Conservation (phyloP, 2,888 invertebrate genomes). For the Callyntrura guangdongensis region DNA sequence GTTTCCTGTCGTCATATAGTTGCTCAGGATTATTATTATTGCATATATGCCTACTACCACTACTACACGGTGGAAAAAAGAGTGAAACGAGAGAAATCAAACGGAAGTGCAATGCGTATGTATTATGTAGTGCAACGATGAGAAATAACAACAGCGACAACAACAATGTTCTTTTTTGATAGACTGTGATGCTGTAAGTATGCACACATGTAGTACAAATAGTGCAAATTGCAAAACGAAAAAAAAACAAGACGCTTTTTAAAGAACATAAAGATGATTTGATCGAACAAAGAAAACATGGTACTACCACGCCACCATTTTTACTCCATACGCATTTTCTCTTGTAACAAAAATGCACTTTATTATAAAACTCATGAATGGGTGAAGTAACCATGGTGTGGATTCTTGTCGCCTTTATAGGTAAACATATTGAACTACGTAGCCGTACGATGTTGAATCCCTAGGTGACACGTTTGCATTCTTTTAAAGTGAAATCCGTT, state of each 20-base stretch:
- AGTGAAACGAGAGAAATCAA: slow-evolving; percentile 43
- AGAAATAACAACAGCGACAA: neutral
- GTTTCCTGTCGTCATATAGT: slow-evolving; percentile 34
- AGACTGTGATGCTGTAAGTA: no score
- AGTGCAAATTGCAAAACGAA: no score
- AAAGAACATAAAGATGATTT: no score
- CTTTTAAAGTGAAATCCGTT: slow-evolving; percentile 41
- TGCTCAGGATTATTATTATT: slow-evolving; percentile 12
- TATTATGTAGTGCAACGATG: neutral
- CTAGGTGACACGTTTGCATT: neutral
- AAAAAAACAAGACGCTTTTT: no score
- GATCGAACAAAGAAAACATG: slow-evolving; percentile 35
- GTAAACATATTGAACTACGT: neutral
- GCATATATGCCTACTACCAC: no score
- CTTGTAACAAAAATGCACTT: neutral
- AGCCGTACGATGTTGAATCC: neutral
- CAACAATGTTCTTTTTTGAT: neutral
- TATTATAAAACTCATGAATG: slow-evolving; percentile 8
- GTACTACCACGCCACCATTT: slow-evolving; percentile 24
- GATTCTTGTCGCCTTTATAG: neutral
- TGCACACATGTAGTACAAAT: no score
- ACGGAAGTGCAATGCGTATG: neutral
- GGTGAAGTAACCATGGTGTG: neutral
- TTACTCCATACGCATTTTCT: neutral
- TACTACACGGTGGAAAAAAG: neutral